Evolutionary conservation across 2,113 vertebrate species (phyloP).

Genomic region (Dolichotis patagonum): DNA sequence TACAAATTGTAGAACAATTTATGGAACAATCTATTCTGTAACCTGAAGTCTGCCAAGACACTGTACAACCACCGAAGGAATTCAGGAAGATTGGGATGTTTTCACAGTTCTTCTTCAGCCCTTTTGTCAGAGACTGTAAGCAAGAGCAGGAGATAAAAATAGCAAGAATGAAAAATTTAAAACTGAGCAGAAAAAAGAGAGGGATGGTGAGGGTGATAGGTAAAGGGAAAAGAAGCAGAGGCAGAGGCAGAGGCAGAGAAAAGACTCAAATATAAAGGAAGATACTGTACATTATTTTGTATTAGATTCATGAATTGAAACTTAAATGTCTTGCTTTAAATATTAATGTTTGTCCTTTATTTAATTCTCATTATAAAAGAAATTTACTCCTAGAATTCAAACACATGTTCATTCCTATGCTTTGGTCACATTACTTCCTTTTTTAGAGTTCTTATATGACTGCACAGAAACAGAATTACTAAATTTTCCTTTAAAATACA

Average conservation of each 20-base stretch:
- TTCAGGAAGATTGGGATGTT: slow-evolving; percentile 25
- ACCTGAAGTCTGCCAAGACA: slow-evolving; percentile 56
- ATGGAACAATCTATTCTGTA: slow-evolving; percentile 32
- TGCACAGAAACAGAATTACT: background rate
- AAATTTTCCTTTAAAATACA: background rate
- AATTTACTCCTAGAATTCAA: background rate
- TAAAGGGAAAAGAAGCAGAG: background rate
- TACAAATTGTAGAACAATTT: slow-evolving; percentile 42
- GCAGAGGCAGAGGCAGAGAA: background rate
- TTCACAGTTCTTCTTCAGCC: slow-evolving; percentile 38
- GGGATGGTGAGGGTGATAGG: background rate
- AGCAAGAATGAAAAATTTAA: background rate
- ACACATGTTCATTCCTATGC: background rate
- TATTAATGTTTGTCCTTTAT: background rate
- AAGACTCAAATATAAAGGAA: background rate
- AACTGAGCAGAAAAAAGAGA: background rate
- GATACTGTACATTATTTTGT: background rate
- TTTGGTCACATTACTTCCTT: background rate
- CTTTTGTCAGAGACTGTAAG: background rate
- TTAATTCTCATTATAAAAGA: background rate
- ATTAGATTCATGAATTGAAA: background rate
- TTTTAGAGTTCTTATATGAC: background rate
- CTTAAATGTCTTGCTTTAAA: background rate
- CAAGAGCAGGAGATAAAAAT: background rate
- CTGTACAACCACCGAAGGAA: background rate